Evolutionary conservation across 1,140 invertebrate species (phyloP).

Genomic region (Trichonephila clavipes): DNA sequence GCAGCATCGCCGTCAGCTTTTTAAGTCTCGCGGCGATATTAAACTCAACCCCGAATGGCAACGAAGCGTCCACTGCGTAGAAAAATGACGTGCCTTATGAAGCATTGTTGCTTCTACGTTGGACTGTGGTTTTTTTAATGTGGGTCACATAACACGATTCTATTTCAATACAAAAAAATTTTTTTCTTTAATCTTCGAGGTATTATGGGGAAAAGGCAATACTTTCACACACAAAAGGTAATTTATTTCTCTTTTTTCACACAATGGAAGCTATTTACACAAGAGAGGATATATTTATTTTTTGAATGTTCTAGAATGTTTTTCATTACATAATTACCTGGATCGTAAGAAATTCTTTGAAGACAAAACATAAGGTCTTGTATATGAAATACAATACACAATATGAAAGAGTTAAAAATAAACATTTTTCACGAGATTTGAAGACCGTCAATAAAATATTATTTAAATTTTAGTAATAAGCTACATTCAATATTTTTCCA

Average conservation of each 20-base stretch:
- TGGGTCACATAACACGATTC: slow-evolving; percentile 36
- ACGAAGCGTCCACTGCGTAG: background rate
- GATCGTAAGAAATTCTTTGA: background rate
- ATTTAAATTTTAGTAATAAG: no score
- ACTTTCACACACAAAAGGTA: slow-evolving; percentile 1
- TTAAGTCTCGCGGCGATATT: background rate
- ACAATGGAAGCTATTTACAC: slow-evolving; percentile 3
- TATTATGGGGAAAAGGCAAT: background rate
- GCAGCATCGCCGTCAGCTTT: background rate
- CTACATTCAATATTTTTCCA: no score
- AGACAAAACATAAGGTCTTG: background rate
- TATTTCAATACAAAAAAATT: slow-evolving; percentile 3
- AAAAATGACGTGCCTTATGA: slow-evolving; percentile 30
- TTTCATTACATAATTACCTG: background rate
- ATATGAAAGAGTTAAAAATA: no score
- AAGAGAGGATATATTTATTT: background rate
- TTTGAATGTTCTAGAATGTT: background rate
- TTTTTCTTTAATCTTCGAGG: background rate
- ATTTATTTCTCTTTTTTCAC: slow-evolving; percentile 1
- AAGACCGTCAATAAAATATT: no score
- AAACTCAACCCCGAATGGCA: slow-evolving; percentile 55
- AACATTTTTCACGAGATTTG: no score
- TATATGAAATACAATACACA: no score
- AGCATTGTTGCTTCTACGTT: background rate
- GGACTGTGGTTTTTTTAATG: background rate